These are phyloP conservation scores for Toxotes chatareus DNA, from an alignment of 2,113 vertebrate species.

Conservation along the genomic window DNA sequence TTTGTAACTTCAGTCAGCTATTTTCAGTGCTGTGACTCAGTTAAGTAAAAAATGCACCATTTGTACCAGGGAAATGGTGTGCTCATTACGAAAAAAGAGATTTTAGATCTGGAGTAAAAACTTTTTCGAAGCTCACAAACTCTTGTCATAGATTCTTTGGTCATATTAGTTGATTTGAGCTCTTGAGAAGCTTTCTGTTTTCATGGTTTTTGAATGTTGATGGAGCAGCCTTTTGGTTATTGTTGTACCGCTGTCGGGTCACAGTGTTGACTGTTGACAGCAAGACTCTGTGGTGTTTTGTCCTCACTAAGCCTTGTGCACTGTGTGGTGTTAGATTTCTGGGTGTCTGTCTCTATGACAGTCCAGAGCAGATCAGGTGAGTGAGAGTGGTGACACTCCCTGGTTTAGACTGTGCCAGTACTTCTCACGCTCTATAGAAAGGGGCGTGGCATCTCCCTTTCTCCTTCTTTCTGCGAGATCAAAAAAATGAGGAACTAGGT, in stretches of 20 bases:
- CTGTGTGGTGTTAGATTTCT: conserved; percentile 72
- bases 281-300: conserved; percentile 50
- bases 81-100: not conserved
- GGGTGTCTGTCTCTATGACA: conserved; percentile 66
- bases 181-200: conserved; percentile 23
- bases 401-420: conserved; percentile 52
- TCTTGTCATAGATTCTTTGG: not conserved
- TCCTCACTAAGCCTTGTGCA: conserved; percentile 48
- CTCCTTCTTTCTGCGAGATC: conserved; percentile 35
- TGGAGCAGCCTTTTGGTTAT: conserved; percentile 21
- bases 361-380: conserved; percentile 66
- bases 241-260: conserved; percentile 50
- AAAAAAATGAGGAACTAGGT: conserved; percentile 76
- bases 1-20: not conserved
- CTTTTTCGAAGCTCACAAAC: not conserved
- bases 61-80: not conserved
- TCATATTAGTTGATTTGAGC: not conserved
- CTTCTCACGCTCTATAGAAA: conserved; percentile 78
- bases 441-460: conserved; percentile 46
- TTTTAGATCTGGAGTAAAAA: not conserved
- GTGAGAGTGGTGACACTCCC: conserved; percentile 72
- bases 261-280: conserved; percentile 61
- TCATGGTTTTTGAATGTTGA: conserved; percentile 20
- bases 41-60: not conserved
- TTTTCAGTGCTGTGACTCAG: not conserved